Base-by-base conservation (phyloP, 2,888 invertebrate genomes). In the Malachius bipustulatus region DNA sequence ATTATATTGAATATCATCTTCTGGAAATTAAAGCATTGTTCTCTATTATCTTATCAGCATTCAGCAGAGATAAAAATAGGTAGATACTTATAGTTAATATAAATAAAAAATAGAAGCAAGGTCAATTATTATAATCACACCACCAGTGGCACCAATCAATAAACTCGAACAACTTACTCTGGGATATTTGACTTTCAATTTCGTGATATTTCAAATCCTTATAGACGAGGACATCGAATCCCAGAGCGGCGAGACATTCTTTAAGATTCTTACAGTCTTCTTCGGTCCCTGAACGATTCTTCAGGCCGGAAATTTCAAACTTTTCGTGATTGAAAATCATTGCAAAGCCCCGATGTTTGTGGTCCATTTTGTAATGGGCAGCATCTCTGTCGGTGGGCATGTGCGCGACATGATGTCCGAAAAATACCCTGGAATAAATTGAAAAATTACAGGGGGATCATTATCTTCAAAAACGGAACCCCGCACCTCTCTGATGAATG, bases 271-370 rank as follows among this genome's bases (percentile, higher is more conserved):
- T 76, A 47, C 83, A 76, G 60, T 94, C 94, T 29, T 80, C 77
- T 54, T 87, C 82, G 2, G 91, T 93, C 1, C 93, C 94, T 45
- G 75, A 72, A 38, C 89, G 73, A 8, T 72, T 58, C 57, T 79
- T 81, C 38, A 85, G 60, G 50, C 75, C 75, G 40, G 71, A 72
- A 38, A 79, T 71, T 43, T 76, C 75, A 54, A 93, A 94, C 51
- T 70, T 65, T 62, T 85, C 84, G 57, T 94, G 91, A 59, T 93
- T 94, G 54, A 94, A 88, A 52, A 94, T 85, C 10, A 90, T 59
- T 3, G 91, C 91, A 45, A 76, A 62, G 3, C 94, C 93, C 37
- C 91, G 74, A 41, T 74, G 69, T 45, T 73, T 69, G 58, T 90
- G 84, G 50, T 75, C 75, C 90, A 93, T 93, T 46, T 83, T 85